Evolutionary conservation across 2,888 invertebrate species (phyloP), one percentile per base, ranked within the genome.

Genomic region (Biston betularia): DNA sequence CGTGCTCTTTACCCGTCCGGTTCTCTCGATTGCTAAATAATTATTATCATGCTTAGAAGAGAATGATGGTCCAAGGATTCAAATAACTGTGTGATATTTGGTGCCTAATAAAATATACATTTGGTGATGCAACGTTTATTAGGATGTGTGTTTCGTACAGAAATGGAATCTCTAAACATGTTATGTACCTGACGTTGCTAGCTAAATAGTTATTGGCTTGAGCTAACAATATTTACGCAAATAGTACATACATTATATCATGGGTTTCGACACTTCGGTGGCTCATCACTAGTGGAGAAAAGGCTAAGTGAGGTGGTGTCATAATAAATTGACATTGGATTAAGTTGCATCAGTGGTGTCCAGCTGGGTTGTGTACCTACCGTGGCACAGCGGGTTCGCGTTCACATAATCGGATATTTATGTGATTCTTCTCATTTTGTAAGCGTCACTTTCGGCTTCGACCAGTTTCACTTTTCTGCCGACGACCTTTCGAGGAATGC

Each of bases 381-480:
- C 10, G 33, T 15, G 56, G 15, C 46, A 35, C 48, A 56, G 57
- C 49, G 40, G 70, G 68, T 63, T 69, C 67, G 65, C 73, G 63
- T 71, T 73, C 70, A 78, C 75, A 81, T 84, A 85, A 84, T 84
- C 81, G 70, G 78, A 80, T 83, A 83, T 85, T 86, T 86, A 85
- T 85, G 80, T 81, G 77, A 72, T 75, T 85, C 84, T 85, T 85
- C 83, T 75, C 74, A 79, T 74, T 88, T 88, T 86, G 84, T 85
- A 86, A 89, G 82, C 82, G 74, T 83, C 82, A 87, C 86, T 89
- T 89, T 91, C 87, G 86, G 86, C 82, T 79, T 84, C 80, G 76
- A 83, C 83, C 85, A 86, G 87, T 92, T 92, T 92, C 92, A 89
- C 92, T 93, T 92, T 92, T 84, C 80, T 89, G 86, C 82, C 83